Base-by-base conservation (phyloP, 2,888 invertebrate genomes). In the Nemurella pictetii region DNA sequence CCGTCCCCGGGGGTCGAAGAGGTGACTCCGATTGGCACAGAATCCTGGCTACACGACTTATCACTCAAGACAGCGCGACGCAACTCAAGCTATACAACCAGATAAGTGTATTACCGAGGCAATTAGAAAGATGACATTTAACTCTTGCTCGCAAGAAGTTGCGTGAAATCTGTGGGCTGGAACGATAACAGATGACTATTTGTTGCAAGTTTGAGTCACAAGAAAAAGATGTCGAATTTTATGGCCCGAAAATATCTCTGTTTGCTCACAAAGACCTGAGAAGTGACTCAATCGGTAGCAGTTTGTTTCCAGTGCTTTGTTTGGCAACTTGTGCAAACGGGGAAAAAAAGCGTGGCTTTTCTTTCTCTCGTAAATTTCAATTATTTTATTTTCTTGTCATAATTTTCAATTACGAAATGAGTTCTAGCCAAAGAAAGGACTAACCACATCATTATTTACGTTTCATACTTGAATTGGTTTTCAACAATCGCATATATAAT, bases 21-120 rank as follows among this genome's bases (percentile, higher is more conserved):
- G 78, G 78, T 78, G 28, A 78, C n/a, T 78, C 78, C n/a, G 30
- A 7, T 78, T 78, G 78, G 30, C 28, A 75, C 75, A 75, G 26
- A 75, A 55, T 55, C 55, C 55, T 2, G n/a, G 27, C 12, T 12
- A 78, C 78, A 78, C 28, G n/a, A 78, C 78, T 78, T 78, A 78
- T 78, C 78, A 78, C 78, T 78, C 78, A 30, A 7, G 26, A 75
- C 28, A 26, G 28, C 28, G 1, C 27, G 75, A 75, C 28, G 1
- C 27, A 26, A 75, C 75, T 75, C 28, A 26, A 75, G 27, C 27
- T 4, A 4, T 5, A 9, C 1, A 26, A 75, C 26, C 1, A 20
- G 9, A 74, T 74, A 75, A 75, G 75, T 75, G 27, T 75, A 75
- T 75, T 75, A 75, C 75, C 27, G 75, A 27, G 9, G 75, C 75